Evolutionary conservation across 2,888 invertebrate genomes (phyloP).

Genomic region (Tetanocera ferruginea): DNA sequence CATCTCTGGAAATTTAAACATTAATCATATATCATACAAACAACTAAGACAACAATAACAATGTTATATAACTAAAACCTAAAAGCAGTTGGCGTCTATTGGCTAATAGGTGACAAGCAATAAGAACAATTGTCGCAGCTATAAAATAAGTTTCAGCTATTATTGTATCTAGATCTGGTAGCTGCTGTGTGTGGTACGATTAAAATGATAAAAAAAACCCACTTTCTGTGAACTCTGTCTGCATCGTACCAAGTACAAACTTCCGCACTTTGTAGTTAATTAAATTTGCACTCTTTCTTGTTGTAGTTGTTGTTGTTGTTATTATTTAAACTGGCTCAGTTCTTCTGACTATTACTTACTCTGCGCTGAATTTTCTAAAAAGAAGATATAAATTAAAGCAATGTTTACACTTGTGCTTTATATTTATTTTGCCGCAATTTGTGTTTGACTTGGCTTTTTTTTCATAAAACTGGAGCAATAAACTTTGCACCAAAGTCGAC

Average conservation of each 20-base stretch:
- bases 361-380: not conserved
- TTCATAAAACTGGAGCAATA: constrained; percentile 41
- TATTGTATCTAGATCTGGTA: no score
- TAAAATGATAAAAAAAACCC: no score
- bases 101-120: no score
- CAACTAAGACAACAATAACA: no score
- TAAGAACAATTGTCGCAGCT: no score
- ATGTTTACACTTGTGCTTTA: constrained; percentile 33
- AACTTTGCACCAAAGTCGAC: constrained; percentile 38
- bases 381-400: constrained; percentile 37
- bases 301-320: constrained; percentile 7
- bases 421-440: constrained; percentile 5
- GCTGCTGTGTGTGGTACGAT: no score
- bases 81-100: no score
- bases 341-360: not conserved
- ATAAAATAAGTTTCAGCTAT: no score
- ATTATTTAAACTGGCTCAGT: constrained; percentile 15
- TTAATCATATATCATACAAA: no score
- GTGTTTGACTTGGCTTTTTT: constrained; percentile 2
- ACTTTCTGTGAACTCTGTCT: not conserved
- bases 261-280: constrained; percentile 48
- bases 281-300: constrained; percentile 47
- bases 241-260: constrained; percentile 20
- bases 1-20: no score
- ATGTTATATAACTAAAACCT: no score